Evolutionary conservation across 2,113 vertebrate species (phyloP).

Genomic region (Eurystomus gularis): DNA sequence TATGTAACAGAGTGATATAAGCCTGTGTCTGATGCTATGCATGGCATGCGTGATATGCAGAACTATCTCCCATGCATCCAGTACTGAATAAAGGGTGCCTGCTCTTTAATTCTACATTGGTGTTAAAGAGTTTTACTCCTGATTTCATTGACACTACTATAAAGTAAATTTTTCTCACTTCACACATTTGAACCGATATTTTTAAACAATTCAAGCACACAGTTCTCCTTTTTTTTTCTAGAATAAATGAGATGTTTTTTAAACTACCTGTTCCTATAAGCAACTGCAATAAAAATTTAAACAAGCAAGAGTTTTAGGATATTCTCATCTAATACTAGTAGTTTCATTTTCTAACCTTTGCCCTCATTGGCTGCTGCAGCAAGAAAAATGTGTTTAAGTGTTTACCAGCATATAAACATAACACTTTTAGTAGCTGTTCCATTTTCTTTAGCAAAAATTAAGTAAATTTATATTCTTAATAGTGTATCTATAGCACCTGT

Average conservation of each 20-base stretch:
- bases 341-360: not conserved
- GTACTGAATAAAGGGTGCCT: not conserved
- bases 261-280: not conserved
- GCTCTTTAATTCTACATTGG: not conserved
- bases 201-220: not conserved
- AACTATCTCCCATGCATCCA: not conserved
- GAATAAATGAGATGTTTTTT: not conserved
- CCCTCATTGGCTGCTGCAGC: fast-evolving
- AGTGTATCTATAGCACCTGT: not conserved
- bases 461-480: not conserved
- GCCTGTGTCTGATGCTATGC: not conserved
- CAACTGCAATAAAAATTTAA: not conserved
- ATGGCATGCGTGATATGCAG: not conserved
- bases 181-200: not conserved
- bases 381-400: not conserved
- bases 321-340: not conserved
- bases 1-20: not conserved
- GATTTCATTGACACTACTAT: too few relatives aligned
- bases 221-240: fast-evolving
- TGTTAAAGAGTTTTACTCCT: too few relatives aligned
- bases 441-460: not conserved
- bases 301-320: not conserved
- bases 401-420: not conserved
- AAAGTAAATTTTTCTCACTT: not conserved
- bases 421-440: fast-evolving